Evolutionary conservation across 2,113 vertebrate genomes (phyloP).

Genomic region (Syrrhaptes paradoxus): DNA sequence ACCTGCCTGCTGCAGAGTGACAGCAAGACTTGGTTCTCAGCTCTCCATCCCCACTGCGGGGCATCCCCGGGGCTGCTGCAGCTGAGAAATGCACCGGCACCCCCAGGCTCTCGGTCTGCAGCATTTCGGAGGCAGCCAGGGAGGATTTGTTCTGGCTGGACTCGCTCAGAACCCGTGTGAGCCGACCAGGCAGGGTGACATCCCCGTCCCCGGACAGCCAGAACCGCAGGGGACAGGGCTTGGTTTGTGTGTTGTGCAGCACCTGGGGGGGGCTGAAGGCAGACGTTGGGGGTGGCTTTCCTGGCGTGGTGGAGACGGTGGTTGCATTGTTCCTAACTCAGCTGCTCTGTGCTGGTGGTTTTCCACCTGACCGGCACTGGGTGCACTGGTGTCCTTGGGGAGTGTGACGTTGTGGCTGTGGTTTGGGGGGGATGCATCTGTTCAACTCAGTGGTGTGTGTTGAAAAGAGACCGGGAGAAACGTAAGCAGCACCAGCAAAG

Average conservation of each 20-base stretch:
- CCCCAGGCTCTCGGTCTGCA: background rate
- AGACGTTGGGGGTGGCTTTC: background rate
- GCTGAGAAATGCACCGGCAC: background rate
- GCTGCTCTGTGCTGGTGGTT: background rate
- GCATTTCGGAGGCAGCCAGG: background rate
- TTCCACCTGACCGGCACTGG: background rate
- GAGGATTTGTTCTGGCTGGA: background rate
- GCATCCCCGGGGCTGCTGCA: background rate
- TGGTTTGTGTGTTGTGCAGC: background rate
- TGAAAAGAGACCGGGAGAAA: background rate
- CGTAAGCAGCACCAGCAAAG: background rate
- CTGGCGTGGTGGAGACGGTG: background rate
- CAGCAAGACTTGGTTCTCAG: background rate
- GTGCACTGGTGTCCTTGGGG: background rate
- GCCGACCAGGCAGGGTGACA: background rate
- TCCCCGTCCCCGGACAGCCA: background rate
- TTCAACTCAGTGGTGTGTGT: background rate
- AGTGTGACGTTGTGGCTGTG: rapidly evolving
- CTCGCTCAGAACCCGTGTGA: rapidly evolving
- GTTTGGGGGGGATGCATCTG: background rate
- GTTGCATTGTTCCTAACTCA: background rate
- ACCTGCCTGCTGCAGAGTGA: background rate
- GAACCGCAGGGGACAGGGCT: background rate
- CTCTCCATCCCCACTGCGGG: background rate
- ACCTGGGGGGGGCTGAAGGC: background rate